phyloP scores from a whole-genome alignment of 1,140 invertebrate genomes.

The Atta colombica region DNA sequence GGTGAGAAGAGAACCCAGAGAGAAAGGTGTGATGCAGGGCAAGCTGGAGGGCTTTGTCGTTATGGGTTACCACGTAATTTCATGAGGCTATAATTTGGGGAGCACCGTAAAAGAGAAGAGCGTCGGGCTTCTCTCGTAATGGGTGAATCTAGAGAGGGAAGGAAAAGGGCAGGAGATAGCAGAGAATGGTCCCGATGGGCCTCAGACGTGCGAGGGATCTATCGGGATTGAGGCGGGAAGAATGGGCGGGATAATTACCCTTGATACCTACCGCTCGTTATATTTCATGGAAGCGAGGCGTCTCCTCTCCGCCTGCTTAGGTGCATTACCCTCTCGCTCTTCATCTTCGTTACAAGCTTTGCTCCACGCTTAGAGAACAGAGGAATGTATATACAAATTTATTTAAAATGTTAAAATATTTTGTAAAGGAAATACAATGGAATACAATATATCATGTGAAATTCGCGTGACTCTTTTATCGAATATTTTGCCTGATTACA shows the following conservation, averaged over 20 bases:
- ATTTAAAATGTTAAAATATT: not conserved
- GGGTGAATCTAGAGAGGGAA: constrained; percentile 75
- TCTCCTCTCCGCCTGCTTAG: constrained; percentile 58
- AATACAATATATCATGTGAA: not conserved
- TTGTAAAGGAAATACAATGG: not conserved
- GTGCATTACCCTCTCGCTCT: constrained; percentile 61
- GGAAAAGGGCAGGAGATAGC: constrained; percentile 35
- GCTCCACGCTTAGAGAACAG: not conserved
- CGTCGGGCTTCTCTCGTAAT: constrained; percentile 73
- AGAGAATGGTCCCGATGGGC: constrained; percentile 56
- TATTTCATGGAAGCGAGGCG: constrained; percentile 77
- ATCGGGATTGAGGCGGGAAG: constrained; percentile 82
- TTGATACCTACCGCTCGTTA: constrained; percentile 84
- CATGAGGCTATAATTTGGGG: constrained; percentile 84
- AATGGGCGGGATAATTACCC: constrained; percentile 86
- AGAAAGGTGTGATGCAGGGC: not conserved
- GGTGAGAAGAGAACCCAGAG: constrained; percentile 41
- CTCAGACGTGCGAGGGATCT: constrained; percentile 36
- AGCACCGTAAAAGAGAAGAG: constrained; percentile 76
- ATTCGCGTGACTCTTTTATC: not conserved
- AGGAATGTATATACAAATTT: not conserved
- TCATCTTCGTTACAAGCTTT: not conserved
- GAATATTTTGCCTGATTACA: not conserved
- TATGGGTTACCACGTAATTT: constrained; percentile 84
- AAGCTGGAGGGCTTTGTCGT: constrained; percentile 72